Percentiles rank a stretch among this genome's conserved stretches.
Evolutionary conservation across 2,113 vertebrate species (phyloP).

Genomic region (Speoplatyrhinus poulsoni): DNA sequence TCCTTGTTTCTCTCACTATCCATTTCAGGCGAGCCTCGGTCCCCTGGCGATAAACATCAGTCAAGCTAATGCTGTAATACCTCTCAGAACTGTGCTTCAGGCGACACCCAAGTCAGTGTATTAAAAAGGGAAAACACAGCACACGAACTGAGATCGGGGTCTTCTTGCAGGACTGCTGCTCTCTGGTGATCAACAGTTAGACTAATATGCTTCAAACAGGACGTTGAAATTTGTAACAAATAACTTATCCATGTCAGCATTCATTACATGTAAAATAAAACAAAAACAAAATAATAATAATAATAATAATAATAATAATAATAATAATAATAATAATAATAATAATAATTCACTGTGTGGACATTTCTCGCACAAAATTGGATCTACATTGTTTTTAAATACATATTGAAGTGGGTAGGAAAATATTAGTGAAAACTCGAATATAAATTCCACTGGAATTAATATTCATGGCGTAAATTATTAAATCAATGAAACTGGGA

Average conservation of each 20-base stretch:
- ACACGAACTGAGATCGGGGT: conserved; percentile 56
- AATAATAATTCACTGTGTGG: too few relatives aligned
- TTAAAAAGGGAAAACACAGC: conserved; percentile 64
- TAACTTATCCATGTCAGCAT: too few relatives aligned
- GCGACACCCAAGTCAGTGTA: conserved; percentile 65
- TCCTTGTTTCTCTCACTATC: conserved; percentile 50
- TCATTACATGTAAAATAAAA: too few relatives aligned
- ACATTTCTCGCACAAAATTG: too few relatives aligned
- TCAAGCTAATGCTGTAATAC: conserved; percentile 60
- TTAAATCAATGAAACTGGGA: background rate
- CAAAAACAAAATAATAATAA: too few relatives aligned
- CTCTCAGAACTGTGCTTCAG: conserved; percentile 53
- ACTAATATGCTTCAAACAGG: background rate
- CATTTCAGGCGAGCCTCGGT: conserved; percentile 38
- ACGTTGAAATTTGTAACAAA: too few relatives aligned
- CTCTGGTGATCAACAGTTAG: conserved; percentile 49
- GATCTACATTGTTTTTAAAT: too few relatives aligned
- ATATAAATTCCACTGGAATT: too few relatives aligned
- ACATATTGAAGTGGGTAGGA: background rate
- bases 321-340: too few relatives aligned
- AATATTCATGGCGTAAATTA: background rate
- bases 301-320: too few relatives aligned
- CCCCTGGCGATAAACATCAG: conserved; percentile 56
- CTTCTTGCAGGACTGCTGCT: conserved; percentile 44
- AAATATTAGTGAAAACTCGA: background rate